phyloP scores from a whole-genome alignment of 2,113 vertebrate genomes.

The Orcinus orca region DNA sequence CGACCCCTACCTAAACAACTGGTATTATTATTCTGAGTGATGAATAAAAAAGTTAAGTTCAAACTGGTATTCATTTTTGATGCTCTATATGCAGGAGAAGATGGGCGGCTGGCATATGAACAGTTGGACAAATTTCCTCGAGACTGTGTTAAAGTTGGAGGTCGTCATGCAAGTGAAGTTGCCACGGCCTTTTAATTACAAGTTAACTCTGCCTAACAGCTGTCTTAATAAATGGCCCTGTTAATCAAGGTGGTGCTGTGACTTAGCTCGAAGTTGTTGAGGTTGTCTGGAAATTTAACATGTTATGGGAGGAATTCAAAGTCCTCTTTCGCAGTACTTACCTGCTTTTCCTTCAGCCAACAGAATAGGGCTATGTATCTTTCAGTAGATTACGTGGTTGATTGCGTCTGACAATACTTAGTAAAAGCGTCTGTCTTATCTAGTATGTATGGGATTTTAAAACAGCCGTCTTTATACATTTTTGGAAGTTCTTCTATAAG shows the following conservation, averaged over 20 bases:
- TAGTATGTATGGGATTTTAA: conserved; percentile 56
- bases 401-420: background rate
- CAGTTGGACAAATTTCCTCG: conserved; percentile 92
- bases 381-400: background rate
- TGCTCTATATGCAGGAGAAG: conserved; percentile 87
- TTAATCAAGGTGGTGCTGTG: conserved; percentile 55
- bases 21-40: background rate
- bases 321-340: background rate
- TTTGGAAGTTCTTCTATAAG: conserved; percentile 58
- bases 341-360: conserved; percentile 38
- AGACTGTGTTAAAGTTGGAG: conserved; percentile 86
- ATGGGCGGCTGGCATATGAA: conserved; percentile 94
- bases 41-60: background rate
- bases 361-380: background rate
- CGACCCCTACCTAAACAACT: background rate
- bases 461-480: conserved; percentile 68
- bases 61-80: background rate
- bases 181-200: conserved; percentile 89
- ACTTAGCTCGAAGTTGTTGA: background rate
- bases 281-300: conserved; percentile 31
- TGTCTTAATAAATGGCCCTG: background rate
- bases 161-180: conserved; percentile 87
- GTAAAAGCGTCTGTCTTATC: conserved; percentile 34
- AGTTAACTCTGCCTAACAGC: background rate
- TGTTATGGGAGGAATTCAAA: conserved; percentile 17